Evolutionary conservation across 1,140 invertebrate species (phyloP).

Genomic region (Ostrea denselamellosa): DNA sequence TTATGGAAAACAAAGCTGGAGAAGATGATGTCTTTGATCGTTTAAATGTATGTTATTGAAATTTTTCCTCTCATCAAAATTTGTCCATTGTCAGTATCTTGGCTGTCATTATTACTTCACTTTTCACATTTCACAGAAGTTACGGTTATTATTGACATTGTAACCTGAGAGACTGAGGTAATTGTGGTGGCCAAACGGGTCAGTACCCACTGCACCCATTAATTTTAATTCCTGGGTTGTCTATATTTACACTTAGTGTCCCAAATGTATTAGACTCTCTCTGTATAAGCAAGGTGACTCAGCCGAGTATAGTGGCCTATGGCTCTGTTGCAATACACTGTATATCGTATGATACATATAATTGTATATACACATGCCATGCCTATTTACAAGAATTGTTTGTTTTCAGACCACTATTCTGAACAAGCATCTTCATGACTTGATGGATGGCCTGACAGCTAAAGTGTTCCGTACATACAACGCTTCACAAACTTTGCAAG

Average conservation of each 20-base stretch:
- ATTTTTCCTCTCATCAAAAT: neutral
- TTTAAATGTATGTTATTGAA: constrained; percentile 86
- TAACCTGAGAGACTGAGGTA: no score
- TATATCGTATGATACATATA: no score
- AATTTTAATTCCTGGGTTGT: no score
- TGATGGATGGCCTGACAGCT: constrained; percentile 99
- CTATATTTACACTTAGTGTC: no score
- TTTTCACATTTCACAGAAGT: no score
- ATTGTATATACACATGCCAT: neutral
- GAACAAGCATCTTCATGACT: constrained; percentile 97
- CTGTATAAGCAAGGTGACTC: no score
- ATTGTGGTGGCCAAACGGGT: no score
- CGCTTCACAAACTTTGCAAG: constrained; percentile 97
- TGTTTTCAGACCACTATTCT: constrained; percentile 89
- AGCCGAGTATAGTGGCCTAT: no score
- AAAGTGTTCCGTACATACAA: constrained; percentile 99
- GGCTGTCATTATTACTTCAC: neutral
- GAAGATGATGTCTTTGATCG: constrained; percentile 99
- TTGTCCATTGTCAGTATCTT: neutral
- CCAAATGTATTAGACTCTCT: no score
- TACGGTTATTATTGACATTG: no score
- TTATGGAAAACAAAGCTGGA: constrained; percentile 97
- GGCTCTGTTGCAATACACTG: no score
- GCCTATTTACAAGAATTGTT: neutral
- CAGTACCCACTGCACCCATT: no score